These are phyloP conservation scores for Creontiades dilutus DNA, from an alignment of 2,888 invertebrate species.

Conservation along the genomic window DNA sequence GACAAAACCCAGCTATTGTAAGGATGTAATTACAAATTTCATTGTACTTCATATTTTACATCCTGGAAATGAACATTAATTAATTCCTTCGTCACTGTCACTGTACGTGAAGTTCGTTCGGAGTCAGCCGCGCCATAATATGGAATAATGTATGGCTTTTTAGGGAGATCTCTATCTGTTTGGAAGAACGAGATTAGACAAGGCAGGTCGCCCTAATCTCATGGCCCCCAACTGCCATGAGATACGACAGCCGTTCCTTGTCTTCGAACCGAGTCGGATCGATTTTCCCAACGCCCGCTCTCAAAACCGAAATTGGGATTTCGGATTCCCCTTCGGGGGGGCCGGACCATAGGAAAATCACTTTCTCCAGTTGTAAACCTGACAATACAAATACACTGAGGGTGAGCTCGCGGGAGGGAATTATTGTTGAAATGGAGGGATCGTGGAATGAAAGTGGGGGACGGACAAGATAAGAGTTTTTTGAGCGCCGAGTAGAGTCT, in stretches of 20 bases:
- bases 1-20: no score
- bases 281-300: slow-evolving; percentile 47
- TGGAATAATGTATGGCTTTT: slow-evolving; percentile 19
- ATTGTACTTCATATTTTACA: no score
- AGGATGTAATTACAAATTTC: no score
- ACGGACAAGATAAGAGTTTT: slow-evolving; percentile 73
- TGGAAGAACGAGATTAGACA: slow-evolving; percentile 59
- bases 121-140: not conserved
- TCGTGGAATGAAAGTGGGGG: slow-evolving; percentile 68
- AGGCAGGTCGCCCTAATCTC: slow-evolving; percentile 59
- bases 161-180: slow-evolving; percentile 51
- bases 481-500: slow-evolving; percentile 68
- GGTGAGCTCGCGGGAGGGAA: slow-evolving; percentile 44
- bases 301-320: slow-evolving; percentile 33
- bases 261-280: slow-evolving; percentile 47
- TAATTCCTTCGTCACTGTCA: no score
- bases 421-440: slow-evolving; percentile 65
- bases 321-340: not conserved
- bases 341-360: not conserved
- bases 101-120: not conserved
- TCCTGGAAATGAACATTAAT: no score
- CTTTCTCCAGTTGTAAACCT: slow-evolving; percentile 24
- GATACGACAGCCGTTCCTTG: slow-evolving; percentile 46
- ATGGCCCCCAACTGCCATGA: slow-evolving; percentile 25
- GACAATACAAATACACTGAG: slow-evolving; percentile 61